Conservation (phyloP, 2,888 invertebrate genomes). For the Sphaerophoria taeniata region DNA sequence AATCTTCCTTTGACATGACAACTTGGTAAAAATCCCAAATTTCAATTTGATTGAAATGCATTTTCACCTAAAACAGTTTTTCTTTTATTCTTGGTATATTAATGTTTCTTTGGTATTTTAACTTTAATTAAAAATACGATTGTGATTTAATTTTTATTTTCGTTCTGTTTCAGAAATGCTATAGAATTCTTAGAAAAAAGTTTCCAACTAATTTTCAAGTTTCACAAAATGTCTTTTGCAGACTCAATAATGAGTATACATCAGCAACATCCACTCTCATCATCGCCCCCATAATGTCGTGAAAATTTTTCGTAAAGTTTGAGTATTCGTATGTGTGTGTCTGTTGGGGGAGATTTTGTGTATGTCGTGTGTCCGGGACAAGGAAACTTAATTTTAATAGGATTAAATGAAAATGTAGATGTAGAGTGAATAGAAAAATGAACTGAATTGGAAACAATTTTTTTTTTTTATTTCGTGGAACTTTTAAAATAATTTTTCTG, state of each 20-base stretch:
- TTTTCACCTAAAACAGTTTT: conserved; percentile 7
- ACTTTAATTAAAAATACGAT: conserved; percentile 33
- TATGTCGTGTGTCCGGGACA: conserved; percentile 7
- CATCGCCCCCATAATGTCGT: background rate
- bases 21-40: too few relatives aligned
- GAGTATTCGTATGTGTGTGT: background rate
- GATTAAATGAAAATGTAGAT: conserved; percentile 17
- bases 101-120: background rate
- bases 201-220: conserved; percentile 38
- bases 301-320: background rate
- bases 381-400: conserved; percentile 39
- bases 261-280: background rate
- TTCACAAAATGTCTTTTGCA: conserved; percentile 25
- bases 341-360: background rate
- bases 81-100: background rate
- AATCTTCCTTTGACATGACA: too few relatives aligned
- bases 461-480: conserved; percentile 10
- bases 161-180: background rate
- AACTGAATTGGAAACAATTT: conserved; percentile 43
- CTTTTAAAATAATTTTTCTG: background rate
- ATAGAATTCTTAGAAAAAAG: conserved; percentile 13
- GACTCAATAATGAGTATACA: background rate
- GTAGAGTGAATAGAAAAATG: conserved; percentile 10
- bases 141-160: background rate
- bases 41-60: conserved; percentile 18